Evolutionary conservation across 2,888 invertebrate genomes (phyloP), one percentile per base, ranked within the genome.

Genomic region (Acrobeloides nanus): DNA sequence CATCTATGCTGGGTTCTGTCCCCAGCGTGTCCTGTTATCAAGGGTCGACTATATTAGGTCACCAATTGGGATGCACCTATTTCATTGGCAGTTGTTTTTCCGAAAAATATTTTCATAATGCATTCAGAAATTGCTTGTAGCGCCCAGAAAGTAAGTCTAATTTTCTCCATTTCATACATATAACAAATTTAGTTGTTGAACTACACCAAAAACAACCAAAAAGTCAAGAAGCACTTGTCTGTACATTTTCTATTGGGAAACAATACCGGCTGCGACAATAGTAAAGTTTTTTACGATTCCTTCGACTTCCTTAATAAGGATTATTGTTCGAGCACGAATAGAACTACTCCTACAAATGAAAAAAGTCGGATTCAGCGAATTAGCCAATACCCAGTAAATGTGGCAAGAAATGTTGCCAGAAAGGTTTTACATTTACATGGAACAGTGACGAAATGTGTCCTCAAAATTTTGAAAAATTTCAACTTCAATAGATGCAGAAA

Each of bases 1-100:
- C n/a, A n/a, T n/a, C n/a, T n/a, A n/a, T n/a, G n/a, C n/a, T n/a
- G n/a, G n/a, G n/a, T n/a, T n/a, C n/a, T n/a, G n/a, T n/a, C n/a
- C n/a, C n/a, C n/a, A n/a, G n/a, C n/a, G n/a, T n/a, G 33, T 32
- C 12, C 15, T 34, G 1, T 40, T 3, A n/a, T 34, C 3, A 39
- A 37, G 12, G 1, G 7, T 12, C 7, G 6, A 8, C 12, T 2
- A 3, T 31, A 48, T 52, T 17, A 51, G 52, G 52, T 58, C 17
- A 26, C 57, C 8, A 53, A 59, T 17, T 53, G 53, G 53, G 52
- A 53, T 17, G 53, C 57, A 6, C 53, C 53, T 15, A 32, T 53
- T 6, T 53, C 53, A 8, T 34, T 51, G 31, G 20, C 52, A 6
- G 55, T 51, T 20, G 52, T 48, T 23, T 51, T 51, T 51, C 52